A percentile compares a stretch with the other conserved stretches of the same genome.
phyloP scores from a whole-genome alignment of 2,797 vertebrate genomes.

The Phalanger gymnotis region DNA sequence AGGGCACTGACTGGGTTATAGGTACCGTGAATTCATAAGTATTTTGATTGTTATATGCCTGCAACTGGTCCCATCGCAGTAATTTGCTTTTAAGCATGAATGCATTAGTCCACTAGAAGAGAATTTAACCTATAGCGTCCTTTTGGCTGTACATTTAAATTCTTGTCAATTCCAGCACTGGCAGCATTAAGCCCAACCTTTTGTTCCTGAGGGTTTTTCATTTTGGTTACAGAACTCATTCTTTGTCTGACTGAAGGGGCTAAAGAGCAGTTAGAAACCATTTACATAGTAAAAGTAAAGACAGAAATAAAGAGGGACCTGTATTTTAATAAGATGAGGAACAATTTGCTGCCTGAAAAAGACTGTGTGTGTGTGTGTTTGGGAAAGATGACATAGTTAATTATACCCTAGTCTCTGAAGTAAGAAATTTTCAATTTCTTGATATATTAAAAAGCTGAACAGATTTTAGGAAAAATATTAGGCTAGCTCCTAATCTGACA shows the following conservation, averaged over 20 bases:
- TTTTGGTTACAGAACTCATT: not conserved
- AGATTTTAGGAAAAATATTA: not conserved
- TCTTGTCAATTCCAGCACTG: not conserved
- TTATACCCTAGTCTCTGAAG: not conserved
- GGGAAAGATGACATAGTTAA: conserved; percentile 5
- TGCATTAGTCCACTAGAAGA: not conserved
- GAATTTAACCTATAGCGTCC: not conserved
- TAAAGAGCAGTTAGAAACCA: not conserved
- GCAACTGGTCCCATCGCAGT: not conserved
- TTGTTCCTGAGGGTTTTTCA: not conserved
- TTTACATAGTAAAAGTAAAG: not conserved
- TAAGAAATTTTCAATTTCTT: conserved; percentile 14
- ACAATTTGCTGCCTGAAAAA: conserved; percentile 22
- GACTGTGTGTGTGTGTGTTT: not conserved
- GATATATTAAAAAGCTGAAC: not conserved
- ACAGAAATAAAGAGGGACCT: not conserved
- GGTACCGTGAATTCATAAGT: not conserved
- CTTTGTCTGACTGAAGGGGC: conserved; percentile 21
- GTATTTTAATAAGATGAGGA: not conserved
- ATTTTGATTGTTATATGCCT: not conserved
- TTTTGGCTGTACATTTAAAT: not conserved
- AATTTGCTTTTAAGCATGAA: conserved; percentile 2
- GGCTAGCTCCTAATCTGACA: conserved; percentile 23
- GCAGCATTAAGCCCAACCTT: not conserved
- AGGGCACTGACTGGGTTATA: not conserved